Base-by-base conservation (phyloP, 2,888 invertebrate genomes). In the Strigamia crassipes region DNA sequence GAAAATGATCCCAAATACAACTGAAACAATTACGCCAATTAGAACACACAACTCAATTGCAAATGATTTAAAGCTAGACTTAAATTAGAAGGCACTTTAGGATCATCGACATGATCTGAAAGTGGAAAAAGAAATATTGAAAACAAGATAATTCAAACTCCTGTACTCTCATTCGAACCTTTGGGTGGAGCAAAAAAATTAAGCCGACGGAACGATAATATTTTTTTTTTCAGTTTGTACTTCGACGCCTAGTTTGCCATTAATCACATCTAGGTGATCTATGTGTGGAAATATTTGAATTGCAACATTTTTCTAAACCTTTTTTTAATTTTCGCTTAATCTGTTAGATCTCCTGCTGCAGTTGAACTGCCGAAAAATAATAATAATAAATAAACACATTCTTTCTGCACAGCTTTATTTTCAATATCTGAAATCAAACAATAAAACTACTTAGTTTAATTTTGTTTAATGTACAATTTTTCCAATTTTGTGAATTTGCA, bases 181-280 rank as follows among this genome's bases (percentile, higher is more conserved):
- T 99, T 90, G 0, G 97, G 97, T 13, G 96, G 91, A 86, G 97
- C 96, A 88, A 94, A 96, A n/a, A 73, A 92, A 92, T n/a, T 92
- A 91, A 0, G 98, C 97, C 77, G 94, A 94, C 79, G 98, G 98
- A 56, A 94, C 89, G 83, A 99, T 94, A 80, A 93, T 91, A 0
- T 94, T 93, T 84, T 96, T 91, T 85, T 95, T 94, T 83, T 86
- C 87, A 87, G 61, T n/a, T 77, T 23, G 78, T 87, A 91, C 91
- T 86, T 91, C 92, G 81, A 93, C 88, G 86, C 97, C 97, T 82
- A 99, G 90, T 87, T 99, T 97, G 87, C 94, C 91, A 1, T 96
- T 93, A 83, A 96, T 90, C 83, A 99, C 91, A 88, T 99, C 99
- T 88, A 99, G 99, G 88, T 95, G 96, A 90, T 99, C 99, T 83